Evolutionary conservation across 1,140 invertebrate species (phyloP), one percentile per base, ranked within the genome.

Genomic region (Drosophila azteca): DNA sequence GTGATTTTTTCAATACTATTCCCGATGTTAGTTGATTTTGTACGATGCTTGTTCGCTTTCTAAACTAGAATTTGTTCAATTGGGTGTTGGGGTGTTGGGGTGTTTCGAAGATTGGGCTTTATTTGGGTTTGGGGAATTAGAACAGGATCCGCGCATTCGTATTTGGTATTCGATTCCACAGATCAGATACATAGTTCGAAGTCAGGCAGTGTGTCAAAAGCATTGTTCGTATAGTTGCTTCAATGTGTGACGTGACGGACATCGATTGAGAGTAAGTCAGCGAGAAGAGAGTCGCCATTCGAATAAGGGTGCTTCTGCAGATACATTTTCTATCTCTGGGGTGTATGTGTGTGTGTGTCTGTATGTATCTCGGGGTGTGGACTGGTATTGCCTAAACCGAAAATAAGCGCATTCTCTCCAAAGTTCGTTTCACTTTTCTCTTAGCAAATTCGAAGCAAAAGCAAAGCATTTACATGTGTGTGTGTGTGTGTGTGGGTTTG

Each of bases 361-460:
- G 24, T 43, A n/a, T 54, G 3, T 54, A 4, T 49, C 41, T 20
- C n/a, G 17, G 46, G 50, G 44, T 60, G 60, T 54, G 15, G 20
- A 43, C 24, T 60, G 51, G 55, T 26, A 26, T 26, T 62, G 35
- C 62, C 17, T 48, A 57, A 68, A 66, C 55, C 55, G 7, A 22
- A 66, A 74, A 60, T 20, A 57, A 62, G 51, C 58, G 41, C 49
- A 43, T 57, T 69, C 59, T 77, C 60, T 45, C 53, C 45, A 76
- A 69, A 74, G 45, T 62, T 39, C 17, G 8, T 57, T 45, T 61
- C 50, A 58, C 54, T 65, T 59, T 55, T 43, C 13, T 43, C 46
- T 70, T 70, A 77, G 73, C 74, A 77, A 77, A 64, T 77, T 77
- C 48, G 49, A 77, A 77, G 75, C 73, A 77, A 65, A 65, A 77